Evolutionary conservation across 1,140 invertebrate genomes (phyloP), one percentile per base, ranked within the genome.

Genomic region (Belonocnema kinseyi): DNA sequence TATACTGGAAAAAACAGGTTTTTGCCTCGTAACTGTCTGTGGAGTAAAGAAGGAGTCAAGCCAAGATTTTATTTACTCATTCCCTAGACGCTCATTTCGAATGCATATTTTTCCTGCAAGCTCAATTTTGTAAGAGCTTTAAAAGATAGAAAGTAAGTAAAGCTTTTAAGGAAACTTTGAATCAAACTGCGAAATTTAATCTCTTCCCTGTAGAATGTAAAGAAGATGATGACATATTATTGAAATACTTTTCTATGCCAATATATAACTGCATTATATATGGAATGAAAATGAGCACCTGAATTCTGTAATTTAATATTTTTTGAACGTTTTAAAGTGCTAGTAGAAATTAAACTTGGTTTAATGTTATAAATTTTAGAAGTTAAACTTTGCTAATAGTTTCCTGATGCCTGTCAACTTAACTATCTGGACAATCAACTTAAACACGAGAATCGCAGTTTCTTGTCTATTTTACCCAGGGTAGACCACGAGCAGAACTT

Each of bases 401-500:
- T 66, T 66, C n/a, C 33, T 5, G 26, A 66, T 66, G 14, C 4
- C 61, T 33, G 7, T 46, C 33, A 40, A 4, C 26, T 14, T 40
- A 66, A 66, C 26, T 66, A 40, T 11, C 61, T 14, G 26, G 61
- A 66, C 61, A 66, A 66, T 66, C 61, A 66, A 66, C 21, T 66
- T 21, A 66, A 66, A 66, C 61, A 66, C 26, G 61, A 66, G 33
- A 66, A 66, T 66, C 33, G 40, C 26, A 40, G 61, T 66, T 66
- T 66, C 61, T 66, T 66, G 61, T 66, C 61, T 6, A 66, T 66
- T 46, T 66, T 66, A 66, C 3, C 61, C 33, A 46, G 61, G 61
- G 61, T 66, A 40, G 33, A 54, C 61, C 61, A n/a, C 17, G n/a
- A 51, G 51, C 72, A 75, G 52, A 74, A 74, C 73, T 84, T 80